Evolutionary conservation across 2,888 invertebrate species (phyloP), one percentile per base, ranked within the genome.

Genomic region (Lithodes maja): DNA sequence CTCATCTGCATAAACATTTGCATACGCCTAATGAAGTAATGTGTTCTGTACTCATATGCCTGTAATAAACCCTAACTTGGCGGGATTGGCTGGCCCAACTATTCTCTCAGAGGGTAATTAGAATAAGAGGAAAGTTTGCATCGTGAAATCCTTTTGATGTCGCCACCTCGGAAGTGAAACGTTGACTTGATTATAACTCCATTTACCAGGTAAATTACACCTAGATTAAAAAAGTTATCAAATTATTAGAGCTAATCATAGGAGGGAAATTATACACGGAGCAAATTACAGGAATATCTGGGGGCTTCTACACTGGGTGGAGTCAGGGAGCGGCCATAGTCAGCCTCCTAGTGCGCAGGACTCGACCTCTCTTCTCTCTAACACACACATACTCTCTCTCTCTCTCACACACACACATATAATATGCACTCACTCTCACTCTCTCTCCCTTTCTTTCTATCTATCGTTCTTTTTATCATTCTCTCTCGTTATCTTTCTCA

Each of bases 151-250:
- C 54, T 79, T 87, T 87, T 87, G 87, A 87, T 87, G 87, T 83
- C 87, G 80, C 78, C 75, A n/a, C 87, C 50, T 53, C 53, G 81
- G 17, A 74, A 87, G 84, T 80, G 83, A 87, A 87, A 87, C 79
- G 87, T 84, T 83, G 87, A 87, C 83, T 80, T 84, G 83, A 87
- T 87, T 87, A 87, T 87, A 83, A 87, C 71, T 87, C 84, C 87
- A 87, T 78, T 87, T 87, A 78, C 78, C 71, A 87, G 87, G 84
- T 87, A 87, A 87, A 87, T 87, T 87, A 87, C 87, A 78, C 87
- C 83, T 83, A 87, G 84, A 87, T 87, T 87, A 87, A 87, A 87
- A 87, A 87, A 87, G 79, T 87, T 87, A 87, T 87, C 83, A 87
- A 84, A 87, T 87, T 87, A 87, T 74, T 81, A 84, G 80, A 84